These are phyloP conservation scores for Anorthoa munda DNA, from an alignment of 2,888 invertebrate species.

Conservation along the genomic window DNA sequence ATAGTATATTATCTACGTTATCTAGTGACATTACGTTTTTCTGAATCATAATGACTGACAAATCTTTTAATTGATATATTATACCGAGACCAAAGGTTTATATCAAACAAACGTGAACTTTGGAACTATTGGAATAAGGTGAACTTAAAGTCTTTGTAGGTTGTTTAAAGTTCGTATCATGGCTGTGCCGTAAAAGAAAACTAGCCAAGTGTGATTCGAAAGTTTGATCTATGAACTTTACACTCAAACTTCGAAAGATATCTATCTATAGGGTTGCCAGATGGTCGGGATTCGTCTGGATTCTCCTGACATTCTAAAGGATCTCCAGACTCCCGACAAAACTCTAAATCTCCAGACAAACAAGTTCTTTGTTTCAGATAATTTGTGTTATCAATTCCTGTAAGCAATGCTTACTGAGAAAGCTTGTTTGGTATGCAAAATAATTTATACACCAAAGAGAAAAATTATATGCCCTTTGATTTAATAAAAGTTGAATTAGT, in stretches of 20 bases:
- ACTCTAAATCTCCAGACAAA: no score
- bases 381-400: no score
- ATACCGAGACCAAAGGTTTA: constrained; percentile 11
- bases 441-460: no score
- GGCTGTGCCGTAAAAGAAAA: not conserved
- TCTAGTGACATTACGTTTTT: constrained; percentile 43
- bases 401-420: no score
- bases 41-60: constrained; percentile 43
- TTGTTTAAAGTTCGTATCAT: constrained; percentile 8
- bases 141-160: not conserved
- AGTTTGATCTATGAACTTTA: not conserved
- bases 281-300: no score
- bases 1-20: constrained; percentile 52
- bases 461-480: no score
- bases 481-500: no score
- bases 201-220: constrained; percentile 3
- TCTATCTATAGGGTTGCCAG: no score
- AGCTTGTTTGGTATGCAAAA: no score
- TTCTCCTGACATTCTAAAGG: no score
- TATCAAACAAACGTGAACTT: constrained; percentile 22
- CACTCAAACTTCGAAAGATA: not conserved
- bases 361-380: no score
- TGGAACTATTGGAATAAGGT: constrained; percentile 13
- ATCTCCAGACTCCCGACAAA: no score
- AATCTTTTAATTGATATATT: constrained; percentile 48